Conservation (phyloP, 2,888 invertebrate genomes). For the Dorcus hopei region DNA sequence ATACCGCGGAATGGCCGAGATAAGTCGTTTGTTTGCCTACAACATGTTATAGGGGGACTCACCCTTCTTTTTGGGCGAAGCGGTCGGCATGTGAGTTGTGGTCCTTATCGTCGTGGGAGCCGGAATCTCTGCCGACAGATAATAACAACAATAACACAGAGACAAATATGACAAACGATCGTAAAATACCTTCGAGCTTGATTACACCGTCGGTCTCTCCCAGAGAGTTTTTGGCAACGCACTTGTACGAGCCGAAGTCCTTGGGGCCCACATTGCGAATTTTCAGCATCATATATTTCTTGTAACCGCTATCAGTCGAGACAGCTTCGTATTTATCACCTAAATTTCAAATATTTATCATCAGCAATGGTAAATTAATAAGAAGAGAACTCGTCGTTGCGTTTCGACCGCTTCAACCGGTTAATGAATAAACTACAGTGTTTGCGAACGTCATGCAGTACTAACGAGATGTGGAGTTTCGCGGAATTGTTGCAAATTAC, state of each 20-base stretch:
- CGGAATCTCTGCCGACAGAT: constrained; percentile 70
- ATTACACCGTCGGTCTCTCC: constrained; percentile 89
- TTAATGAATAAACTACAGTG: too few species aligned
- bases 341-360: constrained; percentile 31
- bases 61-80: constrained; percentile 66
- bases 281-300: constrained; percentile 87
- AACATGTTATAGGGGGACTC: constrained; percentile 30
- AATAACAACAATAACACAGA: constrained; percentile 12
- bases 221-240: constrained; percentile 87
- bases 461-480: too few species aligned
- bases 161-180: background rate
- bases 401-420: too few species aligned
- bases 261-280: constrained; percentile 73
- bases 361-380: background rate
- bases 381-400: too few species aligned
- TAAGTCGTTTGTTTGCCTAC: too few species aligned
- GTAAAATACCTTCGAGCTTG: constrained; percentile 75
- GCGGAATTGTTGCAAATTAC: too few species aligned
- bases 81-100: constrained; percentile 58
- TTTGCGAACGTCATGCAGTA: too few species aligned
- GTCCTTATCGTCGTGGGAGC: constrained; percentile 76
- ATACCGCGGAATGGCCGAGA: too few species aligned
- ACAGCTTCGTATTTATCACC: constrained; percentile 87
- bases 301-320: constrained; percentile 81
- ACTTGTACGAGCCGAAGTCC: constrained; percentile 87